Conservation (phyloP, 1,140 invertebrate species). For the Eubasilissa regina region DNA sequence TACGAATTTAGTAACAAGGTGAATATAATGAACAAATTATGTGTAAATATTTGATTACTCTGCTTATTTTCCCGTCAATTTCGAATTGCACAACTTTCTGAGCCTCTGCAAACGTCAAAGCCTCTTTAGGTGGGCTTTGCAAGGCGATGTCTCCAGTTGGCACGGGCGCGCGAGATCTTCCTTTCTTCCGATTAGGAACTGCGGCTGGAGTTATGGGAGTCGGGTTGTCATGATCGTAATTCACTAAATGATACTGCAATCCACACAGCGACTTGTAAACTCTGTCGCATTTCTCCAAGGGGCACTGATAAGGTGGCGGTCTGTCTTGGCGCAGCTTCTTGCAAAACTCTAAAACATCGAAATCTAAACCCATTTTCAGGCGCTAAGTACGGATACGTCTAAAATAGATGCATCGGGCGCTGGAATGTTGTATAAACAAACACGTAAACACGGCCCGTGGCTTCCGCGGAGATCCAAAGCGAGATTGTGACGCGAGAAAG, state of each 20-base stretch:
- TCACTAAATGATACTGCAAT: constrained; percentile 88
- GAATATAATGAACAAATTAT: no score
- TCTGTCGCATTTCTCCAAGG: constrained; percentile 86
- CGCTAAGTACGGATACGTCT: background rate
- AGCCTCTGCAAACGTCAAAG: constrained; percentile 83
- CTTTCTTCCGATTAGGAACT: constrained; percentile 65
- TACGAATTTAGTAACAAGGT: no score
- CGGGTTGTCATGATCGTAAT: constrained; percentile 85
- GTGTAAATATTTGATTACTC: constrained; percentile 64
- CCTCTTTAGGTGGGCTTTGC: constrained; percentile 73
- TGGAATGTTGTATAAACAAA: constrained; percentile 1
- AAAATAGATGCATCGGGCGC: constrained; percentile 4
- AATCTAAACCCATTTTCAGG: constrained; percentile 80
- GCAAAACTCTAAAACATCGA: constrained; percentile 89
- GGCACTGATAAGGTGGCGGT: constrained; percentile 88
- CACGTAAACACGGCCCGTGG: constrained; percentile 7
- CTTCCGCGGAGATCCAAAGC: background rate
- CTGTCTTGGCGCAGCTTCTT: constrained; percentile 85
- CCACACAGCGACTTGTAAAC: constrained; percentile 90
- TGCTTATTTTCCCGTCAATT: constrained; percentile 80
- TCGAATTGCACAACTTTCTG: constrained; percentile 90
- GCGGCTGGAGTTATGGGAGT: constrained; percentile 70
- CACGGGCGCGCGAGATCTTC: constrained; percentile 67
- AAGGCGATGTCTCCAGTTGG: constrained; percentile 70
- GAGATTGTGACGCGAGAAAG: constrained; percentile 42